These are phyloP conservation scores for Epicampocera succincta DNA, from an alignment of 2,888 invertebrate genomes.

Conservation along the genomic window DNA sequence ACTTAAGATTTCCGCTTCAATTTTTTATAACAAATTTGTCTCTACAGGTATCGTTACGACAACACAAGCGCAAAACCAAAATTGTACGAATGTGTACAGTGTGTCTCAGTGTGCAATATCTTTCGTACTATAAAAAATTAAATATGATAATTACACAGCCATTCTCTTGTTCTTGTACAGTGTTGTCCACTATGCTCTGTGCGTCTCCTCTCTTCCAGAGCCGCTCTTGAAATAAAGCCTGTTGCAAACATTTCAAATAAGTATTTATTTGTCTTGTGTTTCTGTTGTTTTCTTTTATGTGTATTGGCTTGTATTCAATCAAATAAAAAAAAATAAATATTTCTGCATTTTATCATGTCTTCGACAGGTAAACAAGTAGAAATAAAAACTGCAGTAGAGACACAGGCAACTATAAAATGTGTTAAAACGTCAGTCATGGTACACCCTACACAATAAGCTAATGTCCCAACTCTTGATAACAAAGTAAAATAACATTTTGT, in stretches of 20 bases:
- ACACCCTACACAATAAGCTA: slow-evolving; percentile 24
- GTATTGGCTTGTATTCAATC: slow-evolving; percentile 41
- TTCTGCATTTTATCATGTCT: slow-evolving; percentile 68
- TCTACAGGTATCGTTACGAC: background rate
- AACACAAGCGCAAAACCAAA: background rate
- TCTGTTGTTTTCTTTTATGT: slow-evolving; percentile 28
- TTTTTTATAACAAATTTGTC: no score
- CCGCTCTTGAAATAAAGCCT: slow-evolving; percentile 34
- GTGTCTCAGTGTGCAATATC: background rate
- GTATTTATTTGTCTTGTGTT: slow-evolving; percentile 36
- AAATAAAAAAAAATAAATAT: slow-evolving; percentile 43
- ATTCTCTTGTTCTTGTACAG: slow-evolving; percentile 18
- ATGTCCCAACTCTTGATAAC: no score
- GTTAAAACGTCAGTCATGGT: background rate
- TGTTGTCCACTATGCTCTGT: slow-evolving; percentile 17
- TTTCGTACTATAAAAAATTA: slow-evolving; percentile 48
- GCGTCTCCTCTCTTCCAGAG: background rate
- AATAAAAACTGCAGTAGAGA: slow-evolving; percentile 30
- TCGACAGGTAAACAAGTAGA: slow-evolving; percentile 58
- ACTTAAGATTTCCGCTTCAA: no score
- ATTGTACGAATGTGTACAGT: no score
- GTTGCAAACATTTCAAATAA: slow-evolving; percentile 49
- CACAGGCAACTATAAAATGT: slow-evolving; percentile 10
- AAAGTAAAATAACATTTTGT: no score
- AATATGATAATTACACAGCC: slow-evolving; percentile 48